phyloP scores from a whole-genome alignment of 2,797 vertebrate species.

The Phoeniculus purpureus region DNA sequence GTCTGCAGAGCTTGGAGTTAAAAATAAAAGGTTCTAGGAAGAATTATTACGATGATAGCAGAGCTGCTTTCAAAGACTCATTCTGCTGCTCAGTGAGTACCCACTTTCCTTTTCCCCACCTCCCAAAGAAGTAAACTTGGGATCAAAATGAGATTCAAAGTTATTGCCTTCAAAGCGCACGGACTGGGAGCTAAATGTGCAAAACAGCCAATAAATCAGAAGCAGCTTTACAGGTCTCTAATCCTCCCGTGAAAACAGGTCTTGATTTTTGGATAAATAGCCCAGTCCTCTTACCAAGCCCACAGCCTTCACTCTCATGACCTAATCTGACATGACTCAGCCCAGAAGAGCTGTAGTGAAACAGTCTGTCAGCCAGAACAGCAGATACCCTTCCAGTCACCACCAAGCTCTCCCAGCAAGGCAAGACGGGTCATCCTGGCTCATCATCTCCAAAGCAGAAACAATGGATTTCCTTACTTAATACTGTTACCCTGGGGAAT shows the following conservation, averaged over 20 bases:
- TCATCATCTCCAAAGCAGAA: not conserved
- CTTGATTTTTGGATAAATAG: slow-evolving; percentile 22
- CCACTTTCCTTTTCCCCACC: not conserved
- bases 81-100: not conserved
- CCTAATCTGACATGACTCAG: slow-evolving; percentile 29
- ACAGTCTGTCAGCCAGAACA: not conserved
- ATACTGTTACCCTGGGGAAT: not conserved
- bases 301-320: slow-evolving; percentile 28
- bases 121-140: not conserved
- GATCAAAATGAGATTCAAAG: not conserved
- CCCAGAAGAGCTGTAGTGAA: not conserved
- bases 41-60: not conserved
- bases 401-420: not conserved
- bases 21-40: not conserved
- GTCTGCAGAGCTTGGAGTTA: not conserved
- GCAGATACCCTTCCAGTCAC: not conserved
- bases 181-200: not conserved
- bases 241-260: not conserved
- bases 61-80: not conserved
- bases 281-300: not conserved
- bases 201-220: not conserved
- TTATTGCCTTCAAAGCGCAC: not conserved
- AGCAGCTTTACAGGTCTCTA: not conserved
- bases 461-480: not conserved
- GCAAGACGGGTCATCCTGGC: not conserved